Evolutionary conservation across 2,797 vertebrate genomes (phyloP).

Genomic region (Allobates femoralis): DNA sequence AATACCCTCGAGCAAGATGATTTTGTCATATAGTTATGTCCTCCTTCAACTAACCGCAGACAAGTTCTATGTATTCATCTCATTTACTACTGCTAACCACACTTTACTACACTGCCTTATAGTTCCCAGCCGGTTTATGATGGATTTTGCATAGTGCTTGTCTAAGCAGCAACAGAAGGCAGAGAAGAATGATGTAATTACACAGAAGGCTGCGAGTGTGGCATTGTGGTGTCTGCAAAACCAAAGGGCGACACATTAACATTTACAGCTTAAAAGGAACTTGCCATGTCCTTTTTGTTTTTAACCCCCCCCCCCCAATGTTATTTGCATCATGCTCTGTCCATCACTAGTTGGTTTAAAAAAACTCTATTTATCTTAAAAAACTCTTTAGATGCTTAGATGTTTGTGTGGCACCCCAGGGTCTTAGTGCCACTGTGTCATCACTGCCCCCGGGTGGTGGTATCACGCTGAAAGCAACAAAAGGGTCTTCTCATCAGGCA

Average conservation of each 20-base stretch:
- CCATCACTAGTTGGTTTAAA: too few relatives aligned
- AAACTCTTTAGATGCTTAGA: too few relatives aligned
- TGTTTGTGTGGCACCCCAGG: too few relatives aligned
- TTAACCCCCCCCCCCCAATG: too few relatives aligned
- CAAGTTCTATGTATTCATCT: neutral
- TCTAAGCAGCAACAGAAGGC: neutral
- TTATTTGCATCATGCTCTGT: too few relatives aligned
- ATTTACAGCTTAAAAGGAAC: constrained; percentile 29
- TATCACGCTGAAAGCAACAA: too few relatives aligned
- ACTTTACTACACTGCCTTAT: neutral
- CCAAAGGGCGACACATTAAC: constrained; percentile 49
- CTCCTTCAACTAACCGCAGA: neutral
- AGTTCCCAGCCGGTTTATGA: neutral
- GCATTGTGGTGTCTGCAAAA: neutral
- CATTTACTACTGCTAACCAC: constrained; percentile 1
- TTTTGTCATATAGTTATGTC: neutral
- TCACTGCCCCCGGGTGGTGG: too few relatives aligned
- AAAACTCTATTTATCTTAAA: too few relatives aligned
- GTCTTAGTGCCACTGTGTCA: too few relatives aligned
- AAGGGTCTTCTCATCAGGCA: too few relatives aligned
- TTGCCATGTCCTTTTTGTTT: too few relatives aligned
- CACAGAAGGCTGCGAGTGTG: neutral
- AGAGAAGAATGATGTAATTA: constrained; percentile 30
- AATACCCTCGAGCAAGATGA: neutral
- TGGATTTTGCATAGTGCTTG: constrained; percentile 12